Conservation (phyloP, 2,888 invertebrate genomes). For the Clusia tigrina region DNA sequence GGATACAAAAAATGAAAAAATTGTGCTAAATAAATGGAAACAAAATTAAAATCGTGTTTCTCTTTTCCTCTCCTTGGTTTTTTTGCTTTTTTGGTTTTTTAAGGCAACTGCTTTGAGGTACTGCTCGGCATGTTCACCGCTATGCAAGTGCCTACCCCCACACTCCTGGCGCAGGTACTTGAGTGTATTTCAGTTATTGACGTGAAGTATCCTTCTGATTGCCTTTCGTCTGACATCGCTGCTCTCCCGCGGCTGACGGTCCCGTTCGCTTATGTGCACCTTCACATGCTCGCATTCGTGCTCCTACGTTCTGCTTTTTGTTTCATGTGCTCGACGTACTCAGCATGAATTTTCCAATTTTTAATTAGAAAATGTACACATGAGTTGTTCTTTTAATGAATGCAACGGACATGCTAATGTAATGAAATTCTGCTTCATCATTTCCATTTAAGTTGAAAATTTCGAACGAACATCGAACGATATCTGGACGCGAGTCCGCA, state of each 20-base stretch:
- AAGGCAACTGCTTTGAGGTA: constrained; percentile 27
- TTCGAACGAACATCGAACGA: no score
- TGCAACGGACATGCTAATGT: constrained; percentile 48
- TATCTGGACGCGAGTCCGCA: no score
- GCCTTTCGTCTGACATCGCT: constrained; percentile 33
- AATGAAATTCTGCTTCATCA: constrained; percentile 36
- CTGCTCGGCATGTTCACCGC: constrained; percentile 3
- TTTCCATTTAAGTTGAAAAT: background rate
- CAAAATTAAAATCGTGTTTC: constrained; percentile 31
- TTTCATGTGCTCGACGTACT: constrained; percentile 39
- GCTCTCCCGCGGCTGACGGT: background rate
- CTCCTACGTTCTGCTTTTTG: background rate
- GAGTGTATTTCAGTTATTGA: constrained; percentile 45
- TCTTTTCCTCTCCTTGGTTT: background rate
- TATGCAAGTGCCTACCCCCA: background rate
- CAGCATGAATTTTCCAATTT: constrained; percentile 58
- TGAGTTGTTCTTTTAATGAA: constrained; percentile 55
- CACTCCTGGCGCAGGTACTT: background rate
- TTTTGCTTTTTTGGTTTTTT: constrained; percentile 16
- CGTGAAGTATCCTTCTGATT: constrained; percentile 51
- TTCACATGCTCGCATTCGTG: background rate
- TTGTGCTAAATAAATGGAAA: constrained; percentile 1
- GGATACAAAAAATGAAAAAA: constrained; percentile 9
- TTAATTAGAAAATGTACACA: constrained; percentile 61
- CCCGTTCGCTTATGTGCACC: background rate